Evolutionary conservation across 2,113 vertebrate genomes (phyloP), one percentile per base, ranked within the genome.

Genomic region (Microcebus murinus): DNA sequence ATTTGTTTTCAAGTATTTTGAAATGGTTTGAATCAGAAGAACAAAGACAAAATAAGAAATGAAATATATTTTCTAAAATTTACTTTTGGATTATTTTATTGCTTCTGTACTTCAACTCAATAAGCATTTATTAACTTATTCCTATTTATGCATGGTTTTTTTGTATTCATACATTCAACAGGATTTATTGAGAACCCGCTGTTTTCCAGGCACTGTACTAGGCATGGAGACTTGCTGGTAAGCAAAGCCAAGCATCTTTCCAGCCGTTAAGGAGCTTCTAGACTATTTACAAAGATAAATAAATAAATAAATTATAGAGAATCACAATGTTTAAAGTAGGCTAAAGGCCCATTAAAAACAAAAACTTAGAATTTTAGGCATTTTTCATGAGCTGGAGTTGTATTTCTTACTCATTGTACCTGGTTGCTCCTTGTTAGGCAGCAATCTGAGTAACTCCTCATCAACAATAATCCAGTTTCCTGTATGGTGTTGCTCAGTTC

Each of bases 1-100:
- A 76, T 73, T 89, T 27, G 2, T 61, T 96, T 76, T 52, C 17
- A 93, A 70, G 29, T 95, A 36, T 87, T 80, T 96, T 87, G 45
- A 80, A 90, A 55, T 74, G 5, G 89, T 93, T 94, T 57, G 13
- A 4, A 68, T 74, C 42, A 91, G 71, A 93, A 20, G 42, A 95
- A 12, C 36, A 91, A 83, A 45, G 67, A 77, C 17, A 97, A 94
- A 82, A 74, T 88, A 61, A 84, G 31, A 82, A 95, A 70, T 42
- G 20, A 80, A 76, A 29, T 27, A 3, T 34, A 70, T 73, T 84
- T 94, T 91, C 7, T 59, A 36, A 67, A 76, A 42, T 42, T 91
- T 80, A 68, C 23, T 92, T 94, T 91, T 48, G 21, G 31, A 21
- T 96, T 94, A 87, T 81, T 84, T 59, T 57, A 93, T 80, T 82